These are phyloP conservation scores for Thinocorus orbignyianus DNA, from an alignment of 2,113 vertebrate genomes.

Conservation along the genomic window DNA sequence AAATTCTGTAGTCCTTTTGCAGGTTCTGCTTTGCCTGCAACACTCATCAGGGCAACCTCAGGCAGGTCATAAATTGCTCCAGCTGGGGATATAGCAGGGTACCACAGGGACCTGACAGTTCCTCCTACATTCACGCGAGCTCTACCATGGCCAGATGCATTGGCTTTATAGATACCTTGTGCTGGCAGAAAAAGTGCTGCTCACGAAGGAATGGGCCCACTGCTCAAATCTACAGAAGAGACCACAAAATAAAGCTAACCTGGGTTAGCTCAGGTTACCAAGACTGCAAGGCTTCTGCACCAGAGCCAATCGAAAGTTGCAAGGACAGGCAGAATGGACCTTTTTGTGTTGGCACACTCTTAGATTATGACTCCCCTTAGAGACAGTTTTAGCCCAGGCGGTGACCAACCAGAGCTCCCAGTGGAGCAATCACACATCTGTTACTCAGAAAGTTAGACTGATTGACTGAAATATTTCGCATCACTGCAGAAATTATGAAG, in stretches of 20 bases:
- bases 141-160: not conserved
- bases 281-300: not conserved
- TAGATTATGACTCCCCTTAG: too few species aligned
- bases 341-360: too few species aligned
- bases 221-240: too few species aligned
- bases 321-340: not conserved
- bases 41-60: not conserved
- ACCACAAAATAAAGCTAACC: not conserved
- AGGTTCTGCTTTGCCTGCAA: not conserved
- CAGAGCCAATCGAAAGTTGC: not conserved
- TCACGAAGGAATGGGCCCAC: not conserved
- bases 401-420: not conserved
- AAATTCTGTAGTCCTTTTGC: not conserved
- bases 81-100: not conserved
- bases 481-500: not conserved
- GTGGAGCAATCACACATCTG: not conserved
- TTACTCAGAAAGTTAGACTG: not conserved
- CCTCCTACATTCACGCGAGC: not conserved
- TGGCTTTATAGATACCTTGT: not conserved
- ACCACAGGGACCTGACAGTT: too few species aligned
- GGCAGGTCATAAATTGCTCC: not conserved
- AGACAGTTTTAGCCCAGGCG: not conserved
- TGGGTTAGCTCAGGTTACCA: not conserved
- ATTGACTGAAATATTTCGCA: not conserved
- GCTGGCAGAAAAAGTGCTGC: not conserved